Evolutionary conservation across 1,140 invertebrate species (phyloP).

Genomic region (Monochamus saltuarius): DNA sequence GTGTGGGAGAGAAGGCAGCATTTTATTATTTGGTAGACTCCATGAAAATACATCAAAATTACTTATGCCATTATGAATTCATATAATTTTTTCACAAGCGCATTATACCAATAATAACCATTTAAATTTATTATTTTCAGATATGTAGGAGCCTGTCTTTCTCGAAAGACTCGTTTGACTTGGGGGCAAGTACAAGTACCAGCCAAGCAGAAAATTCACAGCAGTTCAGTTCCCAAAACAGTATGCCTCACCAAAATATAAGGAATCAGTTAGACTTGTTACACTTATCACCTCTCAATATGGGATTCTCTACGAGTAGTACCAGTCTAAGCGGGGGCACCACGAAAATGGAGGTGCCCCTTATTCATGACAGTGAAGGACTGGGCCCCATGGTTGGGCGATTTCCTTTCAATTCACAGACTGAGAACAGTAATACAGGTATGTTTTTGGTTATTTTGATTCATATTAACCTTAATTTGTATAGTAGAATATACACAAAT

Average conservation of each 20-base stretch:
- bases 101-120: too few relatives aligned
- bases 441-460: background rate
- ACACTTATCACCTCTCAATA: slow-evolving; percentile 18
- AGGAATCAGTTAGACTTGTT: slow-evolving; percentile 16
- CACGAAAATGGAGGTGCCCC: slow-evolving; percentile 11
- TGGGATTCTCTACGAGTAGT: slow-evolving; percentile 4
- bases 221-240: background rate
- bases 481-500: too few relatives aligned
- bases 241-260: background rate
- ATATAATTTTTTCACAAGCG: too few relatives aligned
- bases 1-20: too few relatives aligned
- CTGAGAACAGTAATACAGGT: slow-evolving; percentile 21
- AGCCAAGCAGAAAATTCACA: background rate
- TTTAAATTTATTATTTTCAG: slow-evolving; percentile 20
- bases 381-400: slow-evolving; percentile 31
- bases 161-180: slow-evolving; percentile 37
- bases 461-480: too few relatives aligned
- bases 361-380: slow-evolving; percentile 22
- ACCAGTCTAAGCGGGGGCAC: background rate
- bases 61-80: too few relatives aligned
- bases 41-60: too few relatives aligned
- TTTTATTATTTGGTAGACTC: too few relatives aligned
- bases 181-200: slow-evolving; percentile 9
- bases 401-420: slow-evolving; percentile 21
- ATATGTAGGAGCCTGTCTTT: slow-evolving; percentile 47